phyloP scores from a whole-genome alignment of 2,888 invertebrate species.

The Euphydryas editha region DNA sequence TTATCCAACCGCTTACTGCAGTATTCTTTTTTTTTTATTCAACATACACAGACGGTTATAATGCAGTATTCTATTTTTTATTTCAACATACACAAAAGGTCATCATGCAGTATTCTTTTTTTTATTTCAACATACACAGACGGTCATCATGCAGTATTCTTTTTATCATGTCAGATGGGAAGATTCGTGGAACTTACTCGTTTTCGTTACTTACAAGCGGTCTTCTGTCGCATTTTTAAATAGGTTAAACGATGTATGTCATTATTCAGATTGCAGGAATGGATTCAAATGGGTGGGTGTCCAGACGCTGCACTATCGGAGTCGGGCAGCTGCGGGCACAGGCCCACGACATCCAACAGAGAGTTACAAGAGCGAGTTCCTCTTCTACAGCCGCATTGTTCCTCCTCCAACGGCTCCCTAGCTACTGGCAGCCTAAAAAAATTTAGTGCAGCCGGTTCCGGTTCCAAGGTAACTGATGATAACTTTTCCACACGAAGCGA shows the following conservation, averaged over 20 bases:
- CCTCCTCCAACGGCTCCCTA: conserved; percentile 76
- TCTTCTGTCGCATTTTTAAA: no score
- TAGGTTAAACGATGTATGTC: not conserved
- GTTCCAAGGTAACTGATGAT: conserved; percentile 65
- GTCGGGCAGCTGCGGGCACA: conserved; percentile 62
- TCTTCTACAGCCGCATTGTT: conserved; percentile 72
- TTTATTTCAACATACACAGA: no score
- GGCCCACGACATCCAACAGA: conserved; percentile 60
- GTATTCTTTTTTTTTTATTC: no score
- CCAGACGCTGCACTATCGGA: conserved; percentile 65
- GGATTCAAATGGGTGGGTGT: conserved; percentile 75
- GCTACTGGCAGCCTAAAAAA: conserved; percentile 74
- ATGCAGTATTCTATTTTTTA: no score
- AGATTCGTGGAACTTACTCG: no score
- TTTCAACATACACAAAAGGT: no score
- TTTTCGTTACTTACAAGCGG: no score
- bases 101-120: no score
- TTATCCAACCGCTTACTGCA: no score
- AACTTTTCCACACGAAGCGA: conserved; percentile 74
- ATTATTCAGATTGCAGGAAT: conserved; percentile 59
- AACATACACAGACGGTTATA: no score
- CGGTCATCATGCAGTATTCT: no score
- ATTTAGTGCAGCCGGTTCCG: conserved; percentile 66
- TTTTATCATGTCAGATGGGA: no score
- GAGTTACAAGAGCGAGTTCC: conserved; percentile 74